phyloP scores from a whole-genome alignment of 1,140 invertebrate species.

The Thaumatotibia leucotreta region DNA sequence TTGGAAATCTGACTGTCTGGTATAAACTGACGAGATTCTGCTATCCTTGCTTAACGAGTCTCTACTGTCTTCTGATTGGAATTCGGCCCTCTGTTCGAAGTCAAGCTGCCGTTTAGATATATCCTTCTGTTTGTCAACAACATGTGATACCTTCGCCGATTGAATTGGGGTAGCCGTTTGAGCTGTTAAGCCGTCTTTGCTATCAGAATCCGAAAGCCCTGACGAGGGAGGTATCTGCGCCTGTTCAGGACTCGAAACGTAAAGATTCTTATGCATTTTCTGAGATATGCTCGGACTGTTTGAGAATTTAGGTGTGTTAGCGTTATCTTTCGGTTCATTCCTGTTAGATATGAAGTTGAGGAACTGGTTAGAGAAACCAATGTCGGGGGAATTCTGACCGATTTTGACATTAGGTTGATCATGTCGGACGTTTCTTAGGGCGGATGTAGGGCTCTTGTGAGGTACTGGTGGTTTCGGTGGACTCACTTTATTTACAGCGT shows the following conservation, averaged over 20 bases:
- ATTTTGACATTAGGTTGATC: slow-evolving; percentile 63
- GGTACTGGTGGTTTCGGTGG: slow-evolving; percentile 32
- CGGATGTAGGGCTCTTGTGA: slow-evolving; percentile 61
- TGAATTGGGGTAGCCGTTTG: slow-evolving; percentile 60
- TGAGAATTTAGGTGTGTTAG: slow-evolving; percentile 72
- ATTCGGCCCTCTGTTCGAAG: slow-evolving; percentile 65
- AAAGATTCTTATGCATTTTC: slow-evolving; percentile 75
- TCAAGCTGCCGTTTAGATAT: slow-evolving; percentile 72
- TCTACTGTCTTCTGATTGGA: slow-evolving; percentile 72
- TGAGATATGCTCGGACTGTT: slow-evolving; percentile 74
- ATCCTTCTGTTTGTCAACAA: slow-evolving; percentile 70
- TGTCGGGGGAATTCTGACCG: slow-evolving; percentile 55
- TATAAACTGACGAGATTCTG: slow-evolving; percentile 66
- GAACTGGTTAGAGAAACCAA: slow-evolving; percentile 71
- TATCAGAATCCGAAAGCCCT: slow-evolving; percentile 63
- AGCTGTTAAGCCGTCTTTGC: slow-evolving; percentile 68
- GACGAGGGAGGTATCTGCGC: slow-evolving; percentile 70
- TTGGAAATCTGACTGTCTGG: slow-evolving; percentile 67
- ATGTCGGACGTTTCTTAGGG: slow-evolving; percentile 63
- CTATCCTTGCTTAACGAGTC: slow-evolving; percentile 74
- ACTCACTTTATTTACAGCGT: slow-evolving; percentile 38
- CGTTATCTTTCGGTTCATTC: slow-evolving; percentile 74
- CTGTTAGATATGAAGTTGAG: slow-evolving; percentile 71
- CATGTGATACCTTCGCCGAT: slow-evolving; percentile 58
- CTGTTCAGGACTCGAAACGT: slow-evolving; percentile 75